These are phyloP conservation scores for Xiphophorus maculatus DNA, from an alignment of 2,113 vertebrate genomes.

Conservation along the genomic window DNA sequence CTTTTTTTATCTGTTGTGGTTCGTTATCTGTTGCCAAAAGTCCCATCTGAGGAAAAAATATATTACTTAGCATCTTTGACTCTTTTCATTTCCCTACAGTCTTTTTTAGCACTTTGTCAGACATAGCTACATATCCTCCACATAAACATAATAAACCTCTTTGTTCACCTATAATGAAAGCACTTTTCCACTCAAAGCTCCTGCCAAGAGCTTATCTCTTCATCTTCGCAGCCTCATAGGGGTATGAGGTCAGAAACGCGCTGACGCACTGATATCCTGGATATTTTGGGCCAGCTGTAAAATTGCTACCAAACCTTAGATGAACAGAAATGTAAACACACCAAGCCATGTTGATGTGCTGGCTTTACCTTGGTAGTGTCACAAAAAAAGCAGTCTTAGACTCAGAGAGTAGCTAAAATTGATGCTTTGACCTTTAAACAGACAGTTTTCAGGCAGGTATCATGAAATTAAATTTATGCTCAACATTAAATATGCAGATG, in stretches of 20 bases:
- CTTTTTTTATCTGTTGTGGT: too few species aligned
- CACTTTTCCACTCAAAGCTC: neutral
- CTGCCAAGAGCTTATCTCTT: constrained; percentile 20
- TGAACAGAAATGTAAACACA: neutral
- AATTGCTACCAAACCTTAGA: constrained; percentile 1
- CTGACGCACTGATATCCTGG: constrained; percentile 10
- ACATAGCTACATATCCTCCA: neutral
- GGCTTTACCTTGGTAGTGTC: neutral
- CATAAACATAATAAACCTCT: neutral
- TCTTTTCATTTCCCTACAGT: too few species aligned
- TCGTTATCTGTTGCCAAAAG: neutral
- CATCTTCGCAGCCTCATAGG: neutral
- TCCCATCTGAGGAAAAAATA: neutral
- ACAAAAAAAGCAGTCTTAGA: too few species aligned
- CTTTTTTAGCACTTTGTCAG: neutral
- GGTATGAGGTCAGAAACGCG: constrained; percentile 4
- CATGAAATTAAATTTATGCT: too few species aligned
- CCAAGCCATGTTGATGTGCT: neutral
- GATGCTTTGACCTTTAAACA: too few species aligned
- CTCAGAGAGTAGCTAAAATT: too few species aligned
- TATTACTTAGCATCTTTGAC: neutral
- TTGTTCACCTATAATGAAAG: constrained; percentile 7
- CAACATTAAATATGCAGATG: too few species aligned
- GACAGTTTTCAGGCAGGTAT: too few species aligned
- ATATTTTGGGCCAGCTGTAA: constrained; percentile 12